These are phyloP conservation scores for Rhimphoctona megacephalus DNA, from an alignment of 2,888 invertebrate genomes.

Conservation along the genomic window DNA sequence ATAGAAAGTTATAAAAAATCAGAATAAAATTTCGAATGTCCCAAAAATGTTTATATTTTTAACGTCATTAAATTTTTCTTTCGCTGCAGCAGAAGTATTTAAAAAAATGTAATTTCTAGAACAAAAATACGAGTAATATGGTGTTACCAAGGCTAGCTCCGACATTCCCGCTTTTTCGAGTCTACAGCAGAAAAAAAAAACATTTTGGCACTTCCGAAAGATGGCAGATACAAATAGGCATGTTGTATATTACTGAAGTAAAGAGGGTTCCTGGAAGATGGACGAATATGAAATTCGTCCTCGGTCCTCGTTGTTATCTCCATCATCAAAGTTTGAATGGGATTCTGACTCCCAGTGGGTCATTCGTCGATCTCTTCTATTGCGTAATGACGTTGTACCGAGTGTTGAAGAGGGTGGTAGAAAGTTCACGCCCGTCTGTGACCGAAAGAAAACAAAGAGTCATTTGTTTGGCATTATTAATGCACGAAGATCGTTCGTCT, in stretches of 20 bases:
- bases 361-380: conserved; percentile 56
- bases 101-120: neutral
- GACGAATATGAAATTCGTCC: conserved; percentile 43
- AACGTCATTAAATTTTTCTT: neutral
- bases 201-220: neutral
- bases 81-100: neutral
- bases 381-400: conserved; percentile 4
- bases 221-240: conserved; percentile 32
- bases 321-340: conserved; percentile 63
- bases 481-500: conserved; percentile 39
- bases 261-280: conserved; percentile 38
- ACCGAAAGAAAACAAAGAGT: conserved; percentile 10
- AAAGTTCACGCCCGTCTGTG: conserved; percentile 31
- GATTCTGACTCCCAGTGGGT: conserved; percentile 62
- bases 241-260: conserved; percentile 43
- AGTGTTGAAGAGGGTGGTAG: conserved; percentile 21
- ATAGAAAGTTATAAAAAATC: neutral
- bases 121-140: neutral
- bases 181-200: neutral
- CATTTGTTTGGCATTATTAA: conserved; percentile 40
- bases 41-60: neutral
- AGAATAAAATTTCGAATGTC: neutral
- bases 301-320: conserved; percentile 35
- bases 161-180: too few species aligned
- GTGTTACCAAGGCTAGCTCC: neutral